phyloP scores from a whole-genome alignment of 2,113 vertebrate species.

The Nothobranchius furzeri region DNA sequence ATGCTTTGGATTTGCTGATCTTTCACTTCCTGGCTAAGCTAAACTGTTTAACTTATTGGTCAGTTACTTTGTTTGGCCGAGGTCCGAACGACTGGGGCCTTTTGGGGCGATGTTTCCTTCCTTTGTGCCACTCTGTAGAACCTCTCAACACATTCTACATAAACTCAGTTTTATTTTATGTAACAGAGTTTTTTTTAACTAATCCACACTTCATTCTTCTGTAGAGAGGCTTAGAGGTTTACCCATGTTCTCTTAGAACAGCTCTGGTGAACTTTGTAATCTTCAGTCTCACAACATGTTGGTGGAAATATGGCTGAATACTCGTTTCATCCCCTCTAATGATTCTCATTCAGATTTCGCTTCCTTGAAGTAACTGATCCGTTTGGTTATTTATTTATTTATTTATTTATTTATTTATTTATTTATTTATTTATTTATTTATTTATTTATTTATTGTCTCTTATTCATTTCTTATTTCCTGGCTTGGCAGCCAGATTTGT shows the following conservation, averaged over 20 bases:
- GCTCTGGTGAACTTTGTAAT: not conserved
- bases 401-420: not conserved
- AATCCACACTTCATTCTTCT: not conserved
- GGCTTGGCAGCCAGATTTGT: not conserved
- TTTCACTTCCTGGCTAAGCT: not conserved
- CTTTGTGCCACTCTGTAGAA: not conserved
- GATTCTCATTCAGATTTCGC: not conserved
- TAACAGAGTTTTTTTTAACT: not conserved
- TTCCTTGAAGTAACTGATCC: not conserved
- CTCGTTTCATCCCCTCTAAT: not conserved
- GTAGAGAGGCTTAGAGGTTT: too few species aligned
- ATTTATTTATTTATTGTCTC: not conserved
- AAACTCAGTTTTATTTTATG: not conserved
- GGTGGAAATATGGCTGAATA: too few species aligned
- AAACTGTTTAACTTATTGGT: not conserved
- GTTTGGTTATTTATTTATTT: not conserved
- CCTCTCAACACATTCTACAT: not conserved
- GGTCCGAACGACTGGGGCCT: not conserved
- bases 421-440: not conserved
- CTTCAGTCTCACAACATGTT: not conserved
- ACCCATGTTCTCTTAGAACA: too few species aligned
- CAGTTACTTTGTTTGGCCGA: not conserved
- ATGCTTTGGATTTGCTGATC: not conserved
- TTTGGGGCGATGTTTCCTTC: too few species aligned
- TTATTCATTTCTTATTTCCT: not conserved